Base-by-base conservation (phyloP, 2,888 invertebrate genomes). In the Microchrysa polita region DNA sequence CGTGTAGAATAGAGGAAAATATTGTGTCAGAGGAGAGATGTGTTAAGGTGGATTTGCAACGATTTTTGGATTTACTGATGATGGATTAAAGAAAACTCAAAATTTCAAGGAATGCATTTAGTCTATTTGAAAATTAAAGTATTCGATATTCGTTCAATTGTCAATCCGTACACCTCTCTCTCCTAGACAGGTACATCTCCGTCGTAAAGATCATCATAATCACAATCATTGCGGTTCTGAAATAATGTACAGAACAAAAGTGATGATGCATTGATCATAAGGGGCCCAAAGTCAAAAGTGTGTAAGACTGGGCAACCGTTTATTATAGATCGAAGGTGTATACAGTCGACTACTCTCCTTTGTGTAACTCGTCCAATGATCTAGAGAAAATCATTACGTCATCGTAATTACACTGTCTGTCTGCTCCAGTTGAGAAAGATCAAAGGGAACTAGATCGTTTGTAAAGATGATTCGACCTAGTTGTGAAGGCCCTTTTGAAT, bases 371-470 rank as follows among this genome's bases (percentile, higher is more conserved):
- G 44, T 65, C 65, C 65, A 23, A 22, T 48, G 77, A 77, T 76
- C 76, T 75, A 73, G 73, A 69, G 73, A 76, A 77, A 75, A 76
- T 75, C 77, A 76, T 76, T 75, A 76, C 77, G 78, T 78, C 78
- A 79, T 78, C 77, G 75, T 79, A 78, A 79, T 79, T 79, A 79
- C 77, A 77, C 72, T 76, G 78, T 79, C 78, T 79, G n/a, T n/a
- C n/a, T n/a, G n/a, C n/a, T 77, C 74, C 27, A 74, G 76, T 75
- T 77, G 73, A 34, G 23, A 57, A 69, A 69, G 69, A 69, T 69
- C 69, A 69, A 69, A 69, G 69, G 57, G 55, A 40, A 52, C 27
- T 52, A 16, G 40, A 55, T 18, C n/a, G 48, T 16, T 34, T 23
- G 22, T 10, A 34, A 34, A 69, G 57, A 69, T 55, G 42, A 9